Evolutionary conservation across 2,113 vertebrate genomes (phyloP).

Genomic region (Takifugu flavidus): DNA sequence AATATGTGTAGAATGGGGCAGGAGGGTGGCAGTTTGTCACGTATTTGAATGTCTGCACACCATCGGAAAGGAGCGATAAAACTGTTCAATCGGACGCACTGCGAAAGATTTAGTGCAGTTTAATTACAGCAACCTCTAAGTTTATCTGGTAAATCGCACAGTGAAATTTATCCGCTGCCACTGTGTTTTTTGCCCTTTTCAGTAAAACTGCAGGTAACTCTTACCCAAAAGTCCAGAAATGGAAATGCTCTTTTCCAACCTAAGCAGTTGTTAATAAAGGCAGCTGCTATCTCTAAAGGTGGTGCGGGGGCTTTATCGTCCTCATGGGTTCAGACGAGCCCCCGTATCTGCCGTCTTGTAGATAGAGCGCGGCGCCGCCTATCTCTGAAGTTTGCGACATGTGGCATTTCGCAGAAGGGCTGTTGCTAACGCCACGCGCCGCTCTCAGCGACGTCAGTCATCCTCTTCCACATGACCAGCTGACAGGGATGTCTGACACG

Average conservation of each 20-base stretch:
- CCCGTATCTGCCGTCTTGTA: slow-evolving; percentile 46
- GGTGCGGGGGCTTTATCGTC: slow-evolving; percentile 52
- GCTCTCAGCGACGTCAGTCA: slow-evolving; percentile 24
- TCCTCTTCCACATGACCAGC: slow-evolving; percentile 10
- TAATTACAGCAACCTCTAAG: slow-evolving; percentile 46
- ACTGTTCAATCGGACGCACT: slow-evolving; percentile 41
- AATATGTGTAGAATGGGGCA: slow-evolving; percentile 36
- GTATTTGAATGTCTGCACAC: slow-evolving; percentile 46
- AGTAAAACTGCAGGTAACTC: slow-evolving; percentile 33
- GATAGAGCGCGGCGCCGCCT: slow-evolving; percentile 49
- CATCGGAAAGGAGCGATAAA: slow-evolving; percentile 20
- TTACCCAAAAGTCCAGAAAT: slow-evolving; percentile 40
- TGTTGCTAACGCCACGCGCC: slow-evolving; percentile 18
- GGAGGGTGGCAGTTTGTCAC: slow-evolving; percentile 38
- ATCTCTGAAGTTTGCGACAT: slow-evolving; percentile 28
- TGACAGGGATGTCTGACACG: slow-evolving; percentile 10
- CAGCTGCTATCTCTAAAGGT: slow-evolving; percentile 48
- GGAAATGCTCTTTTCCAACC: slow-evolving; percentile 44
- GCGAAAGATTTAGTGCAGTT: slow-evolving; percentile 43
- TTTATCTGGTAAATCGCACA: background rate
- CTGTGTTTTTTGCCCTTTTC: slow-evolving; percentile 7
- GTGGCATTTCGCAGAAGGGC: slow-evolving; percentile 37
- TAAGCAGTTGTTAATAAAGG: slow-evolving; percentile 32
- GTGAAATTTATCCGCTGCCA: background rate
- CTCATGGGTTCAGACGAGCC: slow-evolving; percentile 38